Evolutionary conservation across 2,888 invertebrate genomes (phyloP).

Genomic region (Archips crataeganus): DNA sequence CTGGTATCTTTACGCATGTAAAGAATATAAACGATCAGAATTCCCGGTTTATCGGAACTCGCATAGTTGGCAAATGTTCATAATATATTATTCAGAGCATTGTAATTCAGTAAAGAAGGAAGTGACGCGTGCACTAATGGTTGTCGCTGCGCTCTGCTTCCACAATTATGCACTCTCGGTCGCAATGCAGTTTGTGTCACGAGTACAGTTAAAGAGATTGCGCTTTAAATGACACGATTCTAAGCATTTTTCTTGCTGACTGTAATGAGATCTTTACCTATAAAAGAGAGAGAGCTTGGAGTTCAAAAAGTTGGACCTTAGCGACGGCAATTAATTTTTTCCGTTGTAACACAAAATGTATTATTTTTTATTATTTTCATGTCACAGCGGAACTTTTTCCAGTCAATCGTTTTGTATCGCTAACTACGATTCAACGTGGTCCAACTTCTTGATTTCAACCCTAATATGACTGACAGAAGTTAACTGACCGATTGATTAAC

Average conservation of each 20-base stretch:
- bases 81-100: background rate
- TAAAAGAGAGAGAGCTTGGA: no score
- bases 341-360: no score
- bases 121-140: constrained; percentile 61
- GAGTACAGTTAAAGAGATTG: constrained; percentile 43
- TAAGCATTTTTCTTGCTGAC: background rate
- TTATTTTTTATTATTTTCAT: no score
- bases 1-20: background rate
- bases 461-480: no score
- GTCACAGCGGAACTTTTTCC: no score
- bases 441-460: no score
- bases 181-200: constrained; percentile 67
- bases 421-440: no score
- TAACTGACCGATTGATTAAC: no score
- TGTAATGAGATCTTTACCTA: no score
- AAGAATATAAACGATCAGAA: background rate
- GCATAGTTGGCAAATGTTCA: constrained; percentile 23
- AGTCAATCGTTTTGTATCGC: no score
- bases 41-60: constrained; percentile 3
- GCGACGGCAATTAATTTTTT: no score
- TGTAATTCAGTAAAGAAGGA: constrained; percentile 45
- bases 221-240: background rate
- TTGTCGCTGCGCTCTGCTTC: constrained; percentile 48
- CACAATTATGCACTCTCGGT: constrained; percentile 63
- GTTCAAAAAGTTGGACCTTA: no score